Evolutionary conservation across 1,140 invertebrate genomes (phyloP).

Genomic region (Formica exsecta): DNA sequence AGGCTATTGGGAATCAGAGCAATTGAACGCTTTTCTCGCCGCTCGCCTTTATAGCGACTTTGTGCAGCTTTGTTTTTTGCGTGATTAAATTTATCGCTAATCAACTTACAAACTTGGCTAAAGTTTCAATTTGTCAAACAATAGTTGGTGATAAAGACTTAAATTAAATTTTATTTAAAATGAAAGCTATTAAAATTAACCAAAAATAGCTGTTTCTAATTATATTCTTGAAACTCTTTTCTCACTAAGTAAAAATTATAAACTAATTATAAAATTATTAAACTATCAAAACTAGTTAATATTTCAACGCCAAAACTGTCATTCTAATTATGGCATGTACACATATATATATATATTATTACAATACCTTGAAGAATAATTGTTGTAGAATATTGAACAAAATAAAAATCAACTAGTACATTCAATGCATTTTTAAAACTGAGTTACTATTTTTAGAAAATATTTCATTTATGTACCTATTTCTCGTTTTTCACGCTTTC

Average conservation of each 20-base stretch:
- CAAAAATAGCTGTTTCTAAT: conserved; percentile 18
- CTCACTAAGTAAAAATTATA: not conserved
- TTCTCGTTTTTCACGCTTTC: conserved; percentile 5
- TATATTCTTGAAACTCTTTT: conserved; percentile 26
- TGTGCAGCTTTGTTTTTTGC: conserved; percentile 6
- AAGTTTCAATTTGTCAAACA: not conserved
- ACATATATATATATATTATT: not conserved
- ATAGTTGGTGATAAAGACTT: not conserved
- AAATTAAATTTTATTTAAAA: conserved; percentile 44
- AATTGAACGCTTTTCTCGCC: conserved; percentile 12
- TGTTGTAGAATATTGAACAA: conserved; percentile 9
- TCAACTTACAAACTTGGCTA: not conserved
- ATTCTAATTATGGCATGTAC: not conserved
- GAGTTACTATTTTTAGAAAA: not conserved
- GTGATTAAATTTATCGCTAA: conserved; percentile 26
- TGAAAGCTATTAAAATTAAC: conserved; percentile 21
- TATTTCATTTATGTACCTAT: not conserved
- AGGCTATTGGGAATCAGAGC: conserved; percentile 39
- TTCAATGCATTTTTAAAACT: not conserved
- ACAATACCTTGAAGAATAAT: not conserved
- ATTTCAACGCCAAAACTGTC: not conserved
- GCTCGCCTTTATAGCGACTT: not conserved
- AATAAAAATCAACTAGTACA: not conserved
- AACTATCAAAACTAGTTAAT: not conserved
- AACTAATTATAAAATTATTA: conserved; percentile 22